A percentile compares a stretch with the other conserved stretches of the same genome.
Conservation (phyloP, 2,113 vertebrate species). For the Thunnus thynnus region DNA sequence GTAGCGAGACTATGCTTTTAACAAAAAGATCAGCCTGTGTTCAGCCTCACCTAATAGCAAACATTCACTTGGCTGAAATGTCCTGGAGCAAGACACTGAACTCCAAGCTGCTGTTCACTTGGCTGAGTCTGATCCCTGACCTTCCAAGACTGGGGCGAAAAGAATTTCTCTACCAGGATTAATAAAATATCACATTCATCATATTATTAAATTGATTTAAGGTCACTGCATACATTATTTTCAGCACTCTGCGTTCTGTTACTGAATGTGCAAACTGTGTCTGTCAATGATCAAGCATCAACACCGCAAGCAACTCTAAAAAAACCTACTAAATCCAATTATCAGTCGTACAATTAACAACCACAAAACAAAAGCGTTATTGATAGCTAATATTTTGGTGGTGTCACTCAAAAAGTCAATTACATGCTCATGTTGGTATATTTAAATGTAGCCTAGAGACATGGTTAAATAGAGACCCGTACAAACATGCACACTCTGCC, state of each 20-base stretch:
- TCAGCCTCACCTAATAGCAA: neutral
- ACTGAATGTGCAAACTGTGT: neutral
- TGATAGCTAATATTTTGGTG: slow-evolving; percentile 9
- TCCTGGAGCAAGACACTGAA: slow-evolving; percentile 12
- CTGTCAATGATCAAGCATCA: neutral
- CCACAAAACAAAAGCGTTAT: neutral
- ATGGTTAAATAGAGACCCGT: slow-evolving; percentile 23
- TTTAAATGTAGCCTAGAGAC: slow-evolving; percentile 29
- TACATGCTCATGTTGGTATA: slow-evolving; percentile 21
- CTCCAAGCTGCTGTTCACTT: neutral
- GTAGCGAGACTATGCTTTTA: neutral
- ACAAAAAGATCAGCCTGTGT: neutral
- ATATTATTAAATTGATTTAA: neutral
- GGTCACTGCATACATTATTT: neutral
- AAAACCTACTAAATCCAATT: slow-evolving; percentile 22
- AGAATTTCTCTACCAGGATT: neutral
- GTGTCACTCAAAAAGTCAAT: slow-evolving; percentile 40
- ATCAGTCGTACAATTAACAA: neutral
- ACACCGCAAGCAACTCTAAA: neutral
- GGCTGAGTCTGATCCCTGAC: slow-evolving; percentile 2
- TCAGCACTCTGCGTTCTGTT: neutral
- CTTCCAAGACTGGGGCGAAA: neutral
- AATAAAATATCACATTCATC: neutral
- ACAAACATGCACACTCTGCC: neutral
- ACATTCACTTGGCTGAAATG: slow-evolving; percentile 6